A percentile compares a stretch with the other conserved stretches of the same genome.
These are phyloP conservation scores for Anser brachyrhynchus DNA, from an alignment of 2,113 vertebrate species.

Conservation along the genomic window DNA sequence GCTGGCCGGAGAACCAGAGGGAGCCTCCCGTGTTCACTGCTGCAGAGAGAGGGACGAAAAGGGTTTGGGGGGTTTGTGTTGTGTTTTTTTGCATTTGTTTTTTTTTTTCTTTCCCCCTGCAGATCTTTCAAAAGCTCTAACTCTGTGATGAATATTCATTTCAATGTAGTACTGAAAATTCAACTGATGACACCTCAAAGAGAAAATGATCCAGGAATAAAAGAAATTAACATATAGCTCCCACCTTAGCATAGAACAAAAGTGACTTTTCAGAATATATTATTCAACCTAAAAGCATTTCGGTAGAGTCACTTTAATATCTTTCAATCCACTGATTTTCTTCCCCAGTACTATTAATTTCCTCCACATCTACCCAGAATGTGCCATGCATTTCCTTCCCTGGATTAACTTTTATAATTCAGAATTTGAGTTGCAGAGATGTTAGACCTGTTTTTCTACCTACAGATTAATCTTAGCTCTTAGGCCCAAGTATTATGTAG, in stretches of 20 bases:
- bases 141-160: slow-evolving; percentile 55
- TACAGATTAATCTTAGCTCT: neutral
- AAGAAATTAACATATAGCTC: slow-evolving; percentile 69
- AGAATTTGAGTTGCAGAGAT: neutral
- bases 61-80: rapidly evolving
- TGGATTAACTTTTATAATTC: neutral
- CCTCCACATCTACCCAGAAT: neutral
- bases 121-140: slow-evolving; percentile 38
- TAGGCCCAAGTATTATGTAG: neutral
- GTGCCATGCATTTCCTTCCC: neutral
- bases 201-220: slow-evolving; percentile 61
- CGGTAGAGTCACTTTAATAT: neutral
- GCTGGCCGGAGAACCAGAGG: neutral
- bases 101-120: neutral
- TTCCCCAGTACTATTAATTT: neutral
- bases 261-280: slow-evolving; percentile 44
- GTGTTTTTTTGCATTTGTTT: neutral
- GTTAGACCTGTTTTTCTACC: neutral
- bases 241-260: slow-evolving; percentile 58
- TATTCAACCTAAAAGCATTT: slow-evolving; percentile 36
- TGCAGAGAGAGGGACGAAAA: neutral
- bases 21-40: neutral
- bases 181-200: slow-evolving; percentile 35
- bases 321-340: slow-evolving; percentile 9
- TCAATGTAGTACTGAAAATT: slow-evolving; percentile 45